These are phyloP conservation scores for Paratilapia polleni DNA, from an alignment of 2,113 vertebrate genomes.

Conservation along the genomic window DNA sequence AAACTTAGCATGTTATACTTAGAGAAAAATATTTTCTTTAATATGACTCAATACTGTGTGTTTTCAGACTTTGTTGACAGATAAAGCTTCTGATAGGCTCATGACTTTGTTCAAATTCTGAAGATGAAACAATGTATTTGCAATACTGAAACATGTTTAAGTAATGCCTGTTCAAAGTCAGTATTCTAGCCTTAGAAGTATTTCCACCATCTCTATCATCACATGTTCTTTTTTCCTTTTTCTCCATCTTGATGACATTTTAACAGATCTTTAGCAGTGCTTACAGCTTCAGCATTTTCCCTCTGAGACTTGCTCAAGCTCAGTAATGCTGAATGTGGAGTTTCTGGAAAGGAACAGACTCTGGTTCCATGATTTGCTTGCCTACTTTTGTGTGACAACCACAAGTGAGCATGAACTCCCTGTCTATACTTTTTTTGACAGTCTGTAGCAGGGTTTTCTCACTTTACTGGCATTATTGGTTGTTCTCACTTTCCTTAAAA, in stretches of 20 bases:
- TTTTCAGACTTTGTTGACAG: not conserved
- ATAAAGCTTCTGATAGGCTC: not conserved
- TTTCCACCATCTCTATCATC: not conserved
- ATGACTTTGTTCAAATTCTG: not conserved
- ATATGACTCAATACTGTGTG: not conserved
- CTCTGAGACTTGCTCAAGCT: not conserved
- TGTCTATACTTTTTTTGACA: not conserved
- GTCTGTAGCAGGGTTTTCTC: not conserved
- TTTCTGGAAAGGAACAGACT: conserved; percentile 1
- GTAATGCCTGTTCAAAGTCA: not conserved
- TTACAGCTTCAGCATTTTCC: not conserved
- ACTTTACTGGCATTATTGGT: not conserved
- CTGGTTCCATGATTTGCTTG: not conserved
- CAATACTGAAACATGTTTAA: not conserved
- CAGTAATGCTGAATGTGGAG: not conserved
- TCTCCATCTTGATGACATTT: not conserved
- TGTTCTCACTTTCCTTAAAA: conserved; percentile 21
- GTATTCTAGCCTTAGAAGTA: not conserved
- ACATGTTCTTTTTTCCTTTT: not conserved
- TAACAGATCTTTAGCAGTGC: not conserved
- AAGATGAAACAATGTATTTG: not conserved
- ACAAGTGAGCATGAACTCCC: not conserved
- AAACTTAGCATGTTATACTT: not conserved
- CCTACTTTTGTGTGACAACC: not conserved
- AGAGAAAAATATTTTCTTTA: not conserved